phyloP scores from a whole-genome alignment of 2,888 invertebrate species.

The Eupithecia exiguata region DNA sequence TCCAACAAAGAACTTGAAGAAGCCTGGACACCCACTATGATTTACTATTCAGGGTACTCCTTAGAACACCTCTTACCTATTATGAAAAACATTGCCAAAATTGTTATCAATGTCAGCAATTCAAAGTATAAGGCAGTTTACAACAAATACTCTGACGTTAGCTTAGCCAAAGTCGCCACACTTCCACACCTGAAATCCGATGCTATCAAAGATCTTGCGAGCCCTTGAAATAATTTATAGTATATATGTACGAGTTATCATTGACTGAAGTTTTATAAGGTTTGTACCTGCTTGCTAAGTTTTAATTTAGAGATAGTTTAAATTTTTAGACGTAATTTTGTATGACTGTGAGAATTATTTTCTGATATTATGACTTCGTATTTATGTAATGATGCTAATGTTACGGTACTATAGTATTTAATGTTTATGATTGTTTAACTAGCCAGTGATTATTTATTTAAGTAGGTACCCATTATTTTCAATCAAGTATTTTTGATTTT shows the following conservation, averaged over 20 bases:
- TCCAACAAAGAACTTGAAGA: slow-evolving; percentile 76
- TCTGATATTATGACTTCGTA: slow-evolving; percentile 44
- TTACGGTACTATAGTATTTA: slow-evolving; percentile 43
- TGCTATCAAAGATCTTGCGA: slow-evolving; percentile 61
- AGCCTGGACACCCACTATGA: slow-evolving; percentile 89
- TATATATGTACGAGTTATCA: slow-evolving; percentile 26
- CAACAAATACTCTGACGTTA: slow-evolving; percentile 85
- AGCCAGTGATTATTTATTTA: slow-evolving; percentile 31
- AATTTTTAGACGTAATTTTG: slow-evolving; percentile 64
- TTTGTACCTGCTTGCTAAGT: slow-evolving; percentile 65
- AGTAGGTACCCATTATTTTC: slow-evolving; percentile 23
- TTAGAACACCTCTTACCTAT: slow-evolving; percentile 87
- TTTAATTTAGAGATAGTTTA: slow-evolving; percentile 60
- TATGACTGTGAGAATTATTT: slow-evolving; percentile 52
- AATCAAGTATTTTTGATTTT: slow-evolving; percentile 21
- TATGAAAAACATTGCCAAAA: slow-evolving; percentile 86
- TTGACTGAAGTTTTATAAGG: slow-evolving; percentile 65
- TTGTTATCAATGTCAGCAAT: slow-evolving; percentile 87
- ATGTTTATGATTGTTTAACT: slow-evolving; percentile 44
- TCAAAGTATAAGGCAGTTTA: slow-evolving; percentile 88
- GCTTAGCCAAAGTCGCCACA: slow-evolving; percentile 86
- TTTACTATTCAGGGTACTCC: slow-evolving; percentile 90
- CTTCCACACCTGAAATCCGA: slow-evolving; percentile 85
- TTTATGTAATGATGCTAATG: slow-evolving; percentile 40
- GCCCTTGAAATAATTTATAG: slow-evolving; percentile 37